Evolutionary conservation across 1,140 invertebrate genomes (phyloP), one percentile per base, ranked within the genome.

Genomic region (Copidosoma floridanum): DNA sequence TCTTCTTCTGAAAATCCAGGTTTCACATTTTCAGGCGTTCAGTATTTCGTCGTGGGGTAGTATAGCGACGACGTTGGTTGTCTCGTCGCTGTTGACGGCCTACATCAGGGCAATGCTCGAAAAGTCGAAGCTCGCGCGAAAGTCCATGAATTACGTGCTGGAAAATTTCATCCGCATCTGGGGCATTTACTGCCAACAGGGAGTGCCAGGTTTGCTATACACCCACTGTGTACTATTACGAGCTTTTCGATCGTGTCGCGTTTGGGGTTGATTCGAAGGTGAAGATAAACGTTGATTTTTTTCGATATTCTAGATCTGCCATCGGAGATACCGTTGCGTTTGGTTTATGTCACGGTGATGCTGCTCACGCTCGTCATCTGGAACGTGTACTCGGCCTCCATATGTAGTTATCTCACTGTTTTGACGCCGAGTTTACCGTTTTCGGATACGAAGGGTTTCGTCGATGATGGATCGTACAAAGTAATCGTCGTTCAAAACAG

Each of bases 171-270:
- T 72, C 5, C 35, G 16, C 14, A 40, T 72, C 16, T 75, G 69
- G 71, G 69, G 71, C 8, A 69, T 74, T 21, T 65, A 68, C 26
- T 74, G 73, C 16, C 69, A 71, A 16, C 73, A 75, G 37, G 67
- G 71, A 8, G 41, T 72, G 14, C 32, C 51, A 56, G 71, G 73
- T 74, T 51, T 32, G 29, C 12, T 8, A 32, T 32, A 0, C n/a
- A n/a, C n/a, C n/a, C n/a, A n/a, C n/a, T n/a, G n/a, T n/a, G n/a
- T n/a, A n/a, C n/a, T n/a, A n/a, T n/a, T n/a, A n/a, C n/a, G n/a
- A n/a, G n/a, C n/a, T n/a, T n/a, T n/a, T n/a, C n/a, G n/a, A n/a
- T n/a, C n/a, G n/a, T n/a, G n/a, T n/a, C n/a, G n/a, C n/a, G n/a
- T n/a, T n/a, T n/a, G 29, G 6, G 29, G 6, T 32, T 32, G 29